Evolutionary conservation across 2,113 vertebrate genomes (phyloP), one percentile per base, ranked within the genome.

Genomic region (Tinamus guttatus): DNA sequence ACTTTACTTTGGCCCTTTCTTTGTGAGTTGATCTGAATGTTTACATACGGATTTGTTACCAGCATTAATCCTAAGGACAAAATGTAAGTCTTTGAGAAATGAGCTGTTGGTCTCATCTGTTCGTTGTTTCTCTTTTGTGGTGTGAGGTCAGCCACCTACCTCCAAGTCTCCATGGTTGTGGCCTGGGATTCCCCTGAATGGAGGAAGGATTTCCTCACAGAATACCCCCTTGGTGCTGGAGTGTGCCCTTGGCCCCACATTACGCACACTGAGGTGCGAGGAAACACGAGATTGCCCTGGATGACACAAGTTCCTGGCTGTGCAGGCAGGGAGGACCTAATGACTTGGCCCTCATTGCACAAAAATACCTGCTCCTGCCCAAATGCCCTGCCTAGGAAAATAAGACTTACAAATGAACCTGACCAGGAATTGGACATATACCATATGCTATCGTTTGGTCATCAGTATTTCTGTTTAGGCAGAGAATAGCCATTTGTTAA

Each of bases 241-340:
- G 51, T 25, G 56, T 11, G 14, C 27, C 22, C 40, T 90, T 64
- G 76, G 69, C 52, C 30, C 71, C 0, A 0, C 0, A 0, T 49
- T 34, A 2, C 27, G 27, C 24, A 63, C 1, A 0, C 20, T 1
- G 0, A 40, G 17, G 12, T 17, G 34, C 34, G 40, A 67, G 73
- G 30, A 80, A 21, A 28, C 13, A 2, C 9, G 28, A 43, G 16
- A 20, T 11, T 80, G 70, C 36, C 10, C 36, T 40, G 62, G 24
- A 64, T 40, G 36, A 15, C 24, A 28, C 10, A 64, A 64, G 9
- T 40, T 16, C 56, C 51, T 83, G 0, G 0, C 22, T 28, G 3
- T 17, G 14, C 27, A 65, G 49, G 28, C 8, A 7, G 69, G n/a
- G 51, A 47, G 67, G 17, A 49, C 17, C 54, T n/a, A 11, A 22